Evolutionary conservation across 2,113 vertebrate species (phyloP), one percentile per base, ranked within the genome.

Genomic region (Paramormyrops kingsleyae): DNA sequence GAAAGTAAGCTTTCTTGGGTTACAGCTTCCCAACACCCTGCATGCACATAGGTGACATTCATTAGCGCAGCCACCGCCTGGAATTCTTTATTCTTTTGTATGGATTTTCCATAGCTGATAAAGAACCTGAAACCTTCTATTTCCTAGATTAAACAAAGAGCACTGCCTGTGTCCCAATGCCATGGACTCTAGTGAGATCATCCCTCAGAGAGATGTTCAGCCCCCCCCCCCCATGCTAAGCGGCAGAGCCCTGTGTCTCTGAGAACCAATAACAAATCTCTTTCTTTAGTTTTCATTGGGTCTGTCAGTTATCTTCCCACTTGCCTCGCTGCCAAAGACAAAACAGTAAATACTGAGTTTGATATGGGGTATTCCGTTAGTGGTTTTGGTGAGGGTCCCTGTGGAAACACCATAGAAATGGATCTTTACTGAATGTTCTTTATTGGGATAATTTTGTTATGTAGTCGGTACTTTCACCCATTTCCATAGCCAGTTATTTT

Each of bases 341-440:
- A 42, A 46, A 10, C 80, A 44, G 42, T 66, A 66, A 66, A 66
- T 66, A 27, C 62, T 66, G 9, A 27, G 62, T 27, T 66, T 66
- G n/a, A 66, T 27, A 27, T 12, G 62, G 9, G 62, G 62, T 83
- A 24, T 46, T 83, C 80, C 17, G 13, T 19, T 35, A 49, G 50
- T n/a, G 35, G 83, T 83, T 92, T 88, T 88, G 84, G 70, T 83
- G 66, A 31, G 50, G 83, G 35, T 88, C 88, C 88, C 90, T 90
- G 88, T 62, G 89, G 90, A 86, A 62, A n/a, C 21, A 27, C 59
- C 91, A 89, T 88, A 90, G 87, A 88, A 92, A 92, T 83, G 87
- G 92, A 90, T 93, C 93, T 93, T 90, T 89, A 85, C n/a, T 66
- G 56, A n/a, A 53, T 46, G 56, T 88, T 66, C n/a, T 66, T 66